Evolutionary conservation across 2,888 invertebrate genomes (phyloP).

Genomic region (Leucophenga maculata): DNA sequence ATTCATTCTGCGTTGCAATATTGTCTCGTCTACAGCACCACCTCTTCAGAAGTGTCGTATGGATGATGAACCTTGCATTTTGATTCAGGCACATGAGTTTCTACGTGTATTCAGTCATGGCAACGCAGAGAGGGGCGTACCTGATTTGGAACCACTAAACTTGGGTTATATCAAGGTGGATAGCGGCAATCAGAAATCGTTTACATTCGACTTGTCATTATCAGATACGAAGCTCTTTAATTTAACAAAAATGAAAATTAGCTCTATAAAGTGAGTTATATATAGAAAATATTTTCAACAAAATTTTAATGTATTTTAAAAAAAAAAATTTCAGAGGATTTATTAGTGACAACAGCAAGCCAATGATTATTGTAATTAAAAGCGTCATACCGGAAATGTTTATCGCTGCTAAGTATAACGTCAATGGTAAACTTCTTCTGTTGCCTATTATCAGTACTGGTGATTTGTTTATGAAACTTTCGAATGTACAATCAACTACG

Average conservation of each 20-base stretch:
- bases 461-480: conserved; percentile 39
- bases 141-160: conserved; percentile 42
- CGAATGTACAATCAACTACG: conserved; percentile 36
- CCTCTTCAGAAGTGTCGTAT: conserved; percentile 49
- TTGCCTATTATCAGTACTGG: conserved; percentile 56
- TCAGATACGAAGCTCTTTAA: conserved; percentile 45
- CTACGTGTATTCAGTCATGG: conserved; percentile 42
- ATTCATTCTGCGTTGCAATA: too few species aligned
- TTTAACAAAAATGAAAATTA: conserved; percentile 30
- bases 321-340: conserved; percentile 58
- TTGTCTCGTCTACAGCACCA: conserved; percentile 38
- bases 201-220: conserved; percentile 52
- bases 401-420: conserved; percentile 52
- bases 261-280: neutral
- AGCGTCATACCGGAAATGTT: conserved; percentile 32
- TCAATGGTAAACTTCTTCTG: conserved; percentile 54
- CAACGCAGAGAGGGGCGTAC: conserved; percentile 41
- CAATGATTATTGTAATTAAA: conserved; percentile 43
- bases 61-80: conserved; percentile 49
- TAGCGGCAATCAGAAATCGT: conserved; percentile 43
- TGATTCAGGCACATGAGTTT: conserved; percentile 41
- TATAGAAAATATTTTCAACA: too few species aligned
- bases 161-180: conserved; percentile 46
- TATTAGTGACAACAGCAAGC: conserved; percentile 45
- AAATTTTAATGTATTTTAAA: too few species aligned